A percentile compares a stretch with the other conserved stretches of the same genome.
Evolutionary conservation across 1,140 invertebrate species (phyloP).

Genomic region (Steinernema feltiae): DNA sequence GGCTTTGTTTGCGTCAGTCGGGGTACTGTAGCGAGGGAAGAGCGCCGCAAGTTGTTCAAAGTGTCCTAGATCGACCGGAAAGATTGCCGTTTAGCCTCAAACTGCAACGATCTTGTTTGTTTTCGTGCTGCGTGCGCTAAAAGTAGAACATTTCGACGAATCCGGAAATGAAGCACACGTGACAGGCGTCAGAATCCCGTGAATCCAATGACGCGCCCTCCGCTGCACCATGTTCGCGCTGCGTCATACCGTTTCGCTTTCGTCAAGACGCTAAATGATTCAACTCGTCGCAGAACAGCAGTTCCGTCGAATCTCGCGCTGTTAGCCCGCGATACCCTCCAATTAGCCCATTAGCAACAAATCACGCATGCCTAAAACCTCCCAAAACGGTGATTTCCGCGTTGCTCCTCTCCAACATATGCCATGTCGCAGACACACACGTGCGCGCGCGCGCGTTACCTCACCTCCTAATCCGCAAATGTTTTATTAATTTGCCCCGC

Average conservation of each 20-base stretch:
- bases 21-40: background rate
- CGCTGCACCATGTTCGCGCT: too few relatives aligned
- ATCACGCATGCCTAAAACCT: background rate
- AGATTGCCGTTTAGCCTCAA: too few relatives aligned
- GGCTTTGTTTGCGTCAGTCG: background rate
- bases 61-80: too few relatives aligned
- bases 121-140: too few relatives aligned
- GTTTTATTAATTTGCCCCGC: conserved; percentile 9
- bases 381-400: background rate
- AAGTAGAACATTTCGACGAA: too few relatives aligned
- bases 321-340: background rate
- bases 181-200: background rate
- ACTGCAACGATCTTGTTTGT: too few relatives aligned
- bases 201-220: background rate
- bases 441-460: background rate
- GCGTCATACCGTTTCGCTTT: too few relatives aligned
- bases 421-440: background rate
- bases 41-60: too few relatives aligned
- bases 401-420: background rate
- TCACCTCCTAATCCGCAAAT: background rate
- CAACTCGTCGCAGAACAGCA: too few relatives aligned
- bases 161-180: too few relatives aligned
- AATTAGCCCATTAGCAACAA: background rate
- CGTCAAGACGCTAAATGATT: too few relatives aligned
- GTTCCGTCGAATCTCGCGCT: background rate